Percentiles rank a stretch among this genome's conserved stretches.
phyloP scores from a whole-genome alignment of 2,113 vertebrate species.

The Scortum barcoo region DNA sequence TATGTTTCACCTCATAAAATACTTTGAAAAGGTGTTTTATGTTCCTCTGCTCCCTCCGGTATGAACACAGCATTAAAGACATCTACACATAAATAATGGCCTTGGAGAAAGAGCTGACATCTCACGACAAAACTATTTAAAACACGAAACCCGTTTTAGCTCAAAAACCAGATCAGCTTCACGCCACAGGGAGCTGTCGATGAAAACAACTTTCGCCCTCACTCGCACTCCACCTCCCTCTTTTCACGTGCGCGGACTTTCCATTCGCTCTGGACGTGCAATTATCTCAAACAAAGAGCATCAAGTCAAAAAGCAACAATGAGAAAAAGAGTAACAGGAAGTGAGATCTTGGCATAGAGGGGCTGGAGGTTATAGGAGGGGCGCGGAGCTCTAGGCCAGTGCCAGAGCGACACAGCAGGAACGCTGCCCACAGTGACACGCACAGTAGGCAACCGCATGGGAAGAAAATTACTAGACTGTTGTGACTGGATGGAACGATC shows the following conservation, averaged over 20 bases:
- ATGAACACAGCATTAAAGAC: background rate
- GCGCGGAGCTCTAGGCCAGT: constrained; percentile 45
- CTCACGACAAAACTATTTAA: background rate
- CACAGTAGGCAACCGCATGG: constrained; percentile 59
- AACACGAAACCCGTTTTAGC: background rate
- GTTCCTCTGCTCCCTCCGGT: background rate
- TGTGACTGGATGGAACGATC: constrained; percentile 12
- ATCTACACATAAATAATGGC: background rate
- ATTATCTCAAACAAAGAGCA: constrained; percentile 25
- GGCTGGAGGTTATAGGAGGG: constrained; percentile 38
- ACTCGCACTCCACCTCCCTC: background rate
- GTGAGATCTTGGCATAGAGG: constrained; percentile 56
- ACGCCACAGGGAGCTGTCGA: background rate
- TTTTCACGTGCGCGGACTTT: constrained; percentile 1
- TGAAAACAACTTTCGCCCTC: background rate
- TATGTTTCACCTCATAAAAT: background rate
- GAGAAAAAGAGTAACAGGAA: constrained; percentile 53
- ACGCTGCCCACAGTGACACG: constrained; percentile 49
- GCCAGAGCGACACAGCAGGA: constrained; percentile 53
- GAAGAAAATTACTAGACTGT: constrained; percentile 47
- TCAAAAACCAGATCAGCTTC: background rate
- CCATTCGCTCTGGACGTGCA: background rate
- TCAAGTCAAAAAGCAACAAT: constrained; percentile 22
- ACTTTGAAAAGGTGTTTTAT: no score
- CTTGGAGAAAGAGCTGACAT: background rate